Evolutionary conservation across 2,113 vertebrate species (phyloP).

Genomic region (Montifringilla adamsi): DNA sequence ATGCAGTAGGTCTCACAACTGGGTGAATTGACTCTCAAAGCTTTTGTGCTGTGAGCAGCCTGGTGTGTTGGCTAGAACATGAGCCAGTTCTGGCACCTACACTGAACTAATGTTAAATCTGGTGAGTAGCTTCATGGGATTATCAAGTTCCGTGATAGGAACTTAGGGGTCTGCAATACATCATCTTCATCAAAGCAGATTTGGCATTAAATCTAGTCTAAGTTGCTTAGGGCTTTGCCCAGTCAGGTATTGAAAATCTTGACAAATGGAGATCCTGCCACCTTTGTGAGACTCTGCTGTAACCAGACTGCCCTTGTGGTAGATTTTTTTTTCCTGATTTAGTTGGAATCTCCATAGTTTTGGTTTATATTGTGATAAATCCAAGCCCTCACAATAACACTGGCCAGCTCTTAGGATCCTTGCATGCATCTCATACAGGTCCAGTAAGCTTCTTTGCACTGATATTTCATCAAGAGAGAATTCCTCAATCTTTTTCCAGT

Average conservation of each 20-base stretch:
- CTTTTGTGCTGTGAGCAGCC: neutral
- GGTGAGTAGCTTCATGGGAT: neutral
- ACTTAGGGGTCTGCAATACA: neutral
- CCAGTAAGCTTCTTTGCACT: neutral
- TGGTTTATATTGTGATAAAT: neutral
- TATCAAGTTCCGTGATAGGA: neutral
- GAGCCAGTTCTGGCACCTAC: neutral
- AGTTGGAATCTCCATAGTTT: neutral
- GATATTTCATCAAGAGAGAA: neutral
- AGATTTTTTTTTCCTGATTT: neutral
- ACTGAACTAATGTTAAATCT: neutral
- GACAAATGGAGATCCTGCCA: neutral
- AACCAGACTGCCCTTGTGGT: neutral
- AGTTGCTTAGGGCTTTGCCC: neutral
- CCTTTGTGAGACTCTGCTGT: neutral
- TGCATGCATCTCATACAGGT: neutral
- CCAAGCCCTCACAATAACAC: neutral
- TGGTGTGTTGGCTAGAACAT: accelerated
- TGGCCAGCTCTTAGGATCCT: neutral
- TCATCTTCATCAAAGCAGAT: neutral
- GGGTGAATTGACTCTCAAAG: neutral
- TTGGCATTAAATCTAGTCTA: neutral
- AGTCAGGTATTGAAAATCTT: neutral
- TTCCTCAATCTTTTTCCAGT: neutral
- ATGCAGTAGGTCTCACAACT: neutral